phyloP scores from a whole-genome alignment of 2,888 invertebrate species.

The Athalia circularis region DNA sequence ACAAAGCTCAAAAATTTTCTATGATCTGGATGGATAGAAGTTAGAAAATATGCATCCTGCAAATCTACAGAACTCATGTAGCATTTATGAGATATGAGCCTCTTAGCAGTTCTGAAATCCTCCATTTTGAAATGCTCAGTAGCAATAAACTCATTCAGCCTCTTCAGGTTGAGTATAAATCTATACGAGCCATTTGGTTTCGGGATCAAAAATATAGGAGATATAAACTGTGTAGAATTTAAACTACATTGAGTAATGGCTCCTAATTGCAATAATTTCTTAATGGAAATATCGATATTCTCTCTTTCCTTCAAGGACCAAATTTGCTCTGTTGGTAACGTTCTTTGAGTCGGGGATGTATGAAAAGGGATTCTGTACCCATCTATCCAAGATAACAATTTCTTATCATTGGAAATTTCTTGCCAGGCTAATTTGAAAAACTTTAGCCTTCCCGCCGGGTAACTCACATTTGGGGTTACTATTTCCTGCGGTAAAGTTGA shows the following conservation, averaged over 20 bases:
- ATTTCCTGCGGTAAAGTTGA: too few relatives aligned
- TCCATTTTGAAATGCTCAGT: slow-evolving; percentile 57
- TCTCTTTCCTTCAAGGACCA: background rate
- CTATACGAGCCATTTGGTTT: slow-evolving; percentile 49
- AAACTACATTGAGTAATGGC: background rate
- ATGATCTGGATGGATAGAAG: slow-evolving; percentile 48
- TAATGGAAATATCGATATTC: background rate
- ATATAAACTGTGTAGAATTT: slow-evolving; percentile 48
- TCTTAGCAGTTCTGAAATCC: slow-evolving; percentile 51
- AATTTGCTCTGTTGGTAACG: background rate
- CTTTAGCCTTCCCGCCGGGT: background rate
- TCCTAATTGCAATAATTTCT: slow-evolving; percentile 1
- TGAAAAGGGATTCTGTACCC: slow-evolving; percentile 17
- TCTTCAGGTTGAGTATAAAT: slow-evolving; percentile 56
- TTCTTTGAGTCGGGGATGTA: too few relatives aligned
- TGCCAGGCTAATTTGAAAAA: too few relatives aligned
- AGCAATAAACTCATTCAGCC: slow-evolving; percentile 51
- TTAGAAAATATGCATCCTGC: slow-evolving; percentile 16
- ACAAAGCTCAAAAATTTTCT: slow-evolving; percentile 54
- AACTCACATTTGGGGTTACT: background rate
- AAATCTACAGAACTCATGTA: slow-evolving; percentile 13
- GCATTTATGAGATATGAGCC: slow-evolving; percentile 46
- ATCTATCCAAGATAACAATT: background rate
- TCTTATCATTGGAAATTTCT: too few relatives aligned
- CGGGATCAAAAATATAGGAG: slow-evolving; percentile 52